Conservation (phyloP, 1,140 invertebrate genomes). For the Heliconius hewitsoni region DNA sequence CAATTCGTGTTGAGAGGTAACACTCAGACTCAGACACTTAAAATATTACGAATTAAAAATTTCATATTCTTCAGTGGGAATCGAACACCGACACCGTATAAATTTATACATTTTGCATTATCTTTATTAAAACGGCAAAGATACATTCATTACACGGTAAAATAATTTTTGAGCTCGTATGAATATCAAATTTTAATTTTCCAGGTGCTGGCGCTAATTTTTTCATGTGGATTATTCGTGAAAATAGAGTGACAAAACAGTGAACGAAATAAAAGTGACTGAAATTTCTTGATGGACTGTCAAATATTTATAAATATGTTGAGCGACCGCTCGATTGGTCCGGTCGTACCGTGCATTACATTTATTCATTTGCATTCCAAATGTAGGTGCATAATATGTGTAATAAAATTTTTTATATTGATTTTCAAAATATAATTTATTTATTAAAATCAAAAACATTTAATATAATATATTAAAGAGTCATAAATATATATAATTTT, state of each 20-base stretch:
- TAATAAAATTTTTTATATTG: conserved; percentile 39
- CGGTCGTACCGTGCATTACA: conserved; percentile 41
- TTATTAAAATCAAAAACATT: not conserved
- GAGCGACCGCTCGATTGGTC: conserved; percentile 16
- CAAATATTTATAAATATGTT: conserved; percentile 24
- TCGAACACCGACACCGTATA: too few species aligned
- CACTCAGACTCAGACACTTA: too few species aligned
- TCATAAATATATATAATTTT: too few species aligned
- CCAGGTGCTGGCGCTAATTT: conserved; percentile 87
- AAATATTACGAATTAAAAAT: too few species aligned
- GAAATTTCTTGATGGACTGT: conserved; percentile 45
- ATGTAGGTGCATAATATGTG: conserved; percentile 42
- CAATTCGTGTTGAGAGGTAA: too few species aligned
- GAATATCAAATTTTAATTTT: conserved; percentile 53
- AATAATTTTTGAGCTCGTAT: too few species aligned
- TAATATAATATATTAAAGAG: not conserved
- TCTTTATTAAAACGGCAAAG: too few species aligned
- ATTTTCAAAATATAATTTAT: conserved; percentile 22
- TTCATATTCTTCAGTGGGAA: too few species aligned
- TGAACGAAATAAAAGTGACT: conserved; percentile 34
- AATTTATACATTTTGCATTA: too few species aligned
- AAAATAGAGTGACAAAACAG: conserved; percentile 84
- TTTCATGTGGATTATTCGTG: conserved; percentile 87
- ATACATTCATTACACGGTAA: too few species aligned
- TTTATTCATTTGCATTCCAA: conserved; percentile 60